Conservation (phyloP, 2,797 vertebrate genomes). For the Lacerta agilis region DNA sequence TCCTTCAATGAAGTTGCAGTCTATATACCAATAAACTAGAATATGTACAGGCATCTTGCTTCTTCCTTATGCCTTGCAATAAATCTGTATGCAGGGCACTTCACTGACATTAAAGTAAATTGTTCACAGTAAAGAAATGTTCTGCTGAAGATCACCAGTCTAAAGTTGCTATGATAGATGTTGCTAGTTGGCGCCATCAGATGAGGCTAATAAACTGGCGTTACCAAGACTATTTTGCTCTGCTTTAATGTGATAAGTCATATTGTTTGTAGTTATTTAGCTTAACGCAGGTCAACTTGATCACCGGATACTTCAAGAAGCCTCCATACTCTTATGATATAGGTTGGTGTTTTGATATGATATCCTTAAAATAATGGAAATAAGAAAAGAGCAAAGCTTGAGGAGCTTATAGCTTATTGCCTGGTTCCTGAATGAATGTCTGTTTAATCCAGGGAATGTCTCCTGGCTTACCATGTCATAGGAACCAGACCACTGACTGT, state of each 20-base stretch:
- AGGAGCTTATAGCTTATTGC: not conserved
- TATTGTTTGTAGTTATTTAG: no score
- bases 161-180: conserved; percentile 15
- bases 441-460: not conserved
- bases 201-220: not conserved
- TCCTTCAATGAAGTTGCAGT: not conserved
- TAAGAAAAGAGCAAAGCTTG: not conserved
- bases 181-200: conserved; percentile 10
- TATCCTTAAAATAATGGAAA: not conserved
- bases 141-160: not conserved
- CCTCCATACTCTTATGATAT: conserved; percentile 34
- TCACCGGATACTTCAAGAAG: conserved; percentile 7
- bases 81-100: not conserved
- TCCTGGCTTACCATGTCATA: no score
- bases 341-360: conserved; percentile 35
- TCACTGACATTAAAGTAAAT: conserved; percentile 7
- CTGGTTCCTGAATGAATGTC: not conserved
- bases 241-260: no score
- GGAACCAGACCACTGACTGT: no score
- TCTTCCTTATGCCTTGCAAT: not conserved
- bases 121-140: not conserved
- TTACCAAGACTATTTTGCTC: not conserved
- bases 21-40: not conserved
- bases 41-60: not conserved
- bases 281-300: conserved; percentile 9